Evolutionary conservation across 2,888 invertebrate genomes (phyloP), one percentile per base, ranked within the genome.

Genomic region (Acrobasis repandana): DNA sequence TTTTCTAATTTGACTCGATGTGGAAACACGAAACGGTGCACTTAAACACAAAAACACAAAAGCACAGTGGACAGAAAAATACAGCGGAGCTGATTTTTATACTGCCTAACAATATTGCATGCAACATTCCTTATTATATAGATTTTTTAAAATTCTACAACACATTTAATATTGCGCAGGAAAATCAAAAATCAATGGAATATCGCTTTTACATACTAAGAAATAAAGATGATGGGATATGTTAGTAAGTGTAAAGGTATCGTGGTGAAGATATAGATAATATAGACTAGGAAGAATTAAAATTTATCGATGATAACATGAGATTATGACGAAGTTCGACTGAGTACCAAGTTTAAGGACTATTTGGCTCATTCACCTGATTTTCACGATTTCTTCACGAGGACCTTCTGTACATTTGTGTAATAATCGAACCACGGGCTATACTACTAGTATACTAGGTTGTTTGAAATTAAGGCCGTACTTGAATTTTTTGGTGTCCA

Each of bases 41-140:
- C 36, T 36, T 9, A 15, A 15, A 52, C 52, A 52, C 52, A 36
- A 36, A 52, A 52, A 28, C 51, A 51, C 51, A 34, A 54, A 15
- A 34, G 14, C 52, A 34, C 52, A 36, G 10, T 36, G 52, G 51
- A 52, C 52, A 52, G 52, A 52, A 52, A 52, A 52, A 52, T 52
- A 52, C 48, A 20, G 60, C 54, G 48, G 14, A 20, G 60, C 54
- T 54, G 60, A 49, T 52, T 60, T 38, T 54, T 60, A 60, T 60
- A 54, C 60, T 60, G 52, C 36, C 52, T 52, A 16, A n/a, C 43
- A 9, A 34, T 18, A 15, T 36, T 15, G 5, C 52, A 11, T 9
- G 16, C 11, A n/a, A n/a, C 36, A 36, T 14, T 36, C 52, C 34
- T 18, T 8, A 36, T 18, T 52, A 52, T 52, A 52, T 52, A 52